Base-by-base conservation (phyloP, 2,797 vertebrate species). In the Acanthurus lineatus region DNA sequence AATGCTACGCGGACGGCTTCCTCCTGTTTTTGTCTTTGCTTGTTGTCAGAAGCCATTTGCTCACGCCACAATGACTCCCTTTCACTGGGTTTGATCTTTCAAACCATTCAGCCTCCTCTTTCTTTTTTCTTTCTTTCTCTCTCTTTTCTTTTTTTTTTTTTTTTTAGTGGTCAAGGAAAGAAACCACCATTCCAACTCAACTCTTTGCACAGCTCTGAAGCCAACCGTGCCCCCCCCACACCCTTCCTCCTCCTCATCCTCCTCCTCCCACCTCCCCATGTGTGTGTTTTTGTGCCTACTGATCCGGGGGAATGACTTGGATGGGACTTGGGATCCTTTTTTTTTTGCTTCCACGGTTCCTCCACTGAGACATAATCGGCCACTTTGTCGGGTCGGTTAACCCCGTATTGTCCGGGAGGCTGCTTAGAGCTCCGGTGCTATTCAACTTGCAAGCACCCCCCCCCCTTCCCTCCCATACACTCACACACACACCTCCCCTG, bases 41-140 rank as follows among this genome's bases (percentile, higher is more conserved):
- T 15, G 77, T 91, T 93, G 93, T 94, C 94, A 84, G 89, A 91
- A 78, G 69, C 76, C 81, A 87, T 93, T 93, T 91, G 89, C 90
- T 90, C 85, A 86, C 72, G 17, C 79, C 83, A 89, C 91, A 93
- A 85, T 90, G 89, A 84, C 70, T 91, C 89, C 84, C 79, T 91
- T 92, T 94, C 84, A 85, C 80, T 53, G 65, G 81, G 91, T 90
- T 90, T 93, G 90, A 94, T 94, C 90, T 92, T 78, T 85, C 63
- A 87, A 86, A 87, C 86, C 77, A 86, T 87, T 87, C 82, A 79
- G 56, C 77, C 70, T 93, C 77, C 81, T 88, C 69, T 25, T 25
- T 25, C 25, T 25, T 25, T 25, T 25, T 25, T 25, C 25, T 25
- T 25, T n/a, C n/a, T n/a, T n/a, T n/a, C n/a, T n/a, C n/a, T n/a